A percentile compares a stretch with the other conserved stretches of the same genome.
phyloP scores from a whole-genome alignment of 2,888 invertebrate genomes.

The Rhorus exstirpatorius region DNA sequence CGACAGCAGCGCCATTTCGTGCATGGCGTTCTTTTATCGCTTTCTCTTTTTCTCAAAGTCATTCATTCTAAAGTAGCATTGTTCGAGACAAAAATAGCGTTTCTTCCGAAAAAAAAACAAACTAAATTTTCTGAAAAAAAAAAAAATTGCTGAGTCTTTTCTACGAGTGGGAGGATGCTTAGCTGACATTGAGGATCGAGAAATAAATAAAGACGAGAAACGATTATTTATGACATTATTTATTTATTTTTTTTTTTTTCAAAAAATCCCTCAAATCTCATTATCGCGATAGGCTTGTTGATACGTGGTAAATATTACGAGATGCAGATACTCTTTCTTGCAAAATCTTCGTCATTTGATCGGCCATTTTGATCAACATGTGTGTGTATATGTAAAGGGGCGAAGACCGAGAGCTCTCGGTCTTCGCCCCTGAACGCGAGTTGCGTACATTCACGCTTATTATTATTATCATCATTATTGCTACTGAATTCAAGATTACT shows the following conservation, averaged over 20 bases:
- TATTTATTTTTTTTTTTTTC: slow-evolving; percentile 21
- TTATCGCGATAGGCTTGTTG: slow-evolving; percentile 41
- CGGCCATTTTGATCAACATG: slow-evolving; percentile 43
- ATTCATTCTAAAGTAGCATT: too few species aligned
- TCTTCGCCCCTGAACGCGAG: slow-evolving; percentile 52
- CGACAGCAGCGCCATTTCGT: too few species aligned
- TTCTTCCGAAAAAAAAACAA: too few species aligned
- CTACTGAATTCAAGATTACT: not conserved
- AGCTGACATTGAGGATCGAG: too few species aligned
- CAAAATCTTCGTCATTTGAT: slow-evolving; percentile 41
- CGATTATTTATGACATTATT: too few species aligned
- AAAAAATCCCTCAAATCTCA: slow-evolving; percentile 42
- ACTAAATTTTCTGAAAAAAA: too few species aligned
- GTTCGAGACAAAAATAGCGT: too few species aligned
- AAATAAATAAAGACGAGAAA: too few species aligned
- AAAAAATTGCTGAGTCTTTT: too few species aligned
- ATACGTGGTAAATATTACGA: slow-evolving; percentile 43
- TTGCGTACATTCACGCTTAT: slow-evolving; percentile 36
- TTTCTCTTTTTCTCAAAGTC: too few species aligned
- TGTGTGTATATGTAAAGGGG: not conserved
- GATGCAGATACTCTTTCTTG: slow-evolving; percentile 18
- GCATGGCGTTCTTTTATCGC: too few species aligned
- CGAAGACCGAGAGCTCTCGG: slow-evolving; percentile 43
- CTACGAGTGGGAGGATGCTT: too few species aligned
- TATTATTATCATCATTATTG: slow-evolving; percentile 43